Evolutionary conservation across 2,113 vertebrate species (phyloP), one percentile per base, ranked within the genome.

Genomic region (Phoenicopterus ruber): DNA sequence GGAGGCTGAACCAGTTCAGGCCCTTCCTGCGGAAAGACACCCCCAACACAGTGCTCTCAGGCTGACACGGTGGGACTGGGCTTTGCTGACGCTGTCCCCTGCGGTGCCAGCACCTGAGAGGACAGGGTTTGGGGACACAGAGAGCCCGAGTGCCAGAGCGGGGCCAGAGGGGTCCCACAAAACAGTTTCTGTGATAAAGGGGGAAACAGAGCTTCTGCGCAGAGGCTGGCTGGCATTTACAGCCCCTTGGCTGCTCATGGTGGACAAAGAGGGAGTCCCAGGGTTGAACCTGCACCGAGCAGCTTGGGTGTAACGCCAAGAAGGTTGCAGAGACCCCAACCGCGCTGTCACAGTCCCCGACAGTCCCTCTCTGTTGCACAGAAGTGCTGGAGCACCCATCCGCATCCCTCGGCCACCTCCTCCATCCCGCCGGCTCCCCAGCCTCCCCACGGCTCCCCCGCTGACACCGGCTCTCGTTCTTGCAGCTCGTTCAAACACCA

Each of bases 331-430:
- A 87, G 65, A 21, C 28, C 34, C 46, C 57, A 52, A 3, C 25
- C 2, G 1, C 5, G 1, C 44, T 59, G 21, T 44, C 9, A 38
- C 38, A 7, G 46, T 15, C 55, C 28, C 32, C 1, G 1, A 13
- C 3, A 2, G 26, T 44, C 36, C 84, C n/a, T 25, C 19, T 17
- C 46, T 70, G 21, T 46, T 21, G 32, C 73, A 7, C 13, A 4
- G 22, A 17, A 63, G 7, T 4, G 38, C 36, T 32, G 54, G 26
- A 87, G 63, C 54, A 52, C 13, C 84, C 20, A 17, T 10, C 46
- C 0, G 2, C 38, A 26, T 36, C 46, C 55, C 55, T 31, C 3
- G 1, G 36, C 62, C 9, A 1, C 42, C 28, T 6, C 82, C 16
- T 50, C 5, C 3, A 29, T 66, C 9, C n/a, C 2, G 4, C 42